Evolutionary conservation across 2,113 vertebrate species (phyloP), one percentile per base, ranked within the genome.

Genomic region (Echinops telfairi): DNA sequence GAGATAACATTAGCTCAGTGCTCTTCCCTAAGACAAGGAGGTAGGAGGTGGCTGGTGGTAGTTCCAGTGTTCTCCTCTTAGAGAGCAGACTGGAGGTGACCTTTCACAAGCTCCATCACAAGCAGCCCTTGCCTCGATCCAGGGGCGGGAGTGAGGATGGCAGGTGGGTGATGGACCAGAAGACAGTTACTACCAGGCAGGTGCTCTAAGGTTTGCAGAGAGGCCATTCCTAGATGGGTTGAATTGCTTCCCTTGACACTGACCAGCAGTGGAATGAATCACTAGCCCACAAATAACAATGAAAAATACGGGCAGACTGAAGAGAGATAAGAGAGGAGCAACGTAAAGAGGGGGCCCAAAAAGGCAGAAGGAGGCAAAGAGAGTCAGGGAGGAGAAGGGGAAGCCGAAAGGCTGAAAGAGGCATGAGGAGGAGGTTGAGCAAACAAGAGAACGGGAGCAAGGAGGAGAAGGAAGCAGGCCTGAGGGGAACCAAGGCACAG

Each of bases 1-100:
- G 33, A 86, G 33, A 58, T 31, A 53, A 12, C 31, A 38, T 25
- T 76, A 57, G 84, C 3, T 38, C 27, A 40, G 0, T n/a, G 60
- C 6, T 88, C 73, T 75, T 73, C 64, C 2, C 29, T 86, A 60
- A 43, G 4, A 71, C 73, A 86, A 85, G 20, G 58, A 76, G 66
- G 36, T 15, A 16, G 62, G n/a, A n/a, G n/a, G n/a, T n/a, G n/a
- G n/a, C n/a, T n/a, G n/a, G n/a, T n/a, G n/a, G n/a, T n/a, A n/a
- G n/a, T n/a, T n/a, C n/a, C n/a, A n/a, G n/a, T n/a, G n/a, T n/a
- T 76, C 43, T 43, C n/a, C 80, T n/a, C 38, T 53, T 16, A 20
- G 70, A 76, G 81, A 88, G 0, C 29, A 38, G 20, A 38, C 78
- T 93, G 62, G 77, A 83, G 73, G 33, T 76, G 83, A 89, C 84